Evolutionary conservation across 2,888 invertebrate species (phyloP), one percentile per base, ranked within the genome.

Genomic region (Pandemis heparana): DNA sequence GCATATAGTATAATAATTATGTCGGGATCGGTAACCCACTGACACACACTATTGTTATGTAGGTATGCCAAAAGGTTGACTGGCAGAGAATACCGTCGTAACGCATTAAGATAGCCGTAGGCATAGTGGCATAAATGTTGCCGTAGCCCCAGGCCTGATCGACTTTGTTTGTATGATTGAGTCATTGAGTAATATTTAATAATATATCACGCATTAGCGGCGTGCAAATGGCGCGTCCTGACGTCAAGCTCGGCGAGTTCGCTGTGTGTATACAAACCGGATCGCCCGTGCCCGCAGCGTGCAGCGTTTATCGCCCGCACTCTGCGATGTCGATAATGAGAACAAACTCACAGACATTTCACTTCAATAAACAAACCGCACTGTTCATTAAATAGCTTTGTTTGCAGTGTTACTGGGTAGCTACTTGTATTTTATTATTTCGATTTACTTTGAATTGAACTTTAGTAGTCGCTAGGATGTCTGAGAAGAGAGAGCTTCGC

Each of bases 401-500:
- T 69, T 69, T 56, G 72, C 46, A 59, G 23, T 56, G 39, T 39
- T 41, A 64, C 32, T 23, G 23, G 46, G 56, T 68, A 56, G 1
- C 23, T 23, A 32, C 59, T 69, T 63, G 39, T 59, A 59, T 73
- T 72, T 48, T 53, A 64, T 43, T 59, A 71, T 66, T 71, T 51
- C 46, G 6, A 59, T 59, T 23, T 71, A 51, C 23, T 48, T 23
- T 18, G 53, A 43, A 43, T 43, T 4, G 12, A 23, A 6, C n/a
- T 38, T 23, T 18, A 63, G 43, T 23, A 46, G 12, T 41, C 63
- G 66, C 71, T 68, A 87, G 81, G 79, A 94, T 93, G 94, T 85
- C 91, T 51, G 79, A 80, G 77, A 81, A 79, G 70, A 90, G 81
- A 73, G 91, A 93, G 77, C 83, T 96, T 71, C 93, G 96, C 12